A percentile compares a stretch with the other conserved stretches of the same genome.
Evolutionary conservation across 2,113 vertebrate genomes (phyloP).

Genomic region (Triplophysa siluroides): DNA sequence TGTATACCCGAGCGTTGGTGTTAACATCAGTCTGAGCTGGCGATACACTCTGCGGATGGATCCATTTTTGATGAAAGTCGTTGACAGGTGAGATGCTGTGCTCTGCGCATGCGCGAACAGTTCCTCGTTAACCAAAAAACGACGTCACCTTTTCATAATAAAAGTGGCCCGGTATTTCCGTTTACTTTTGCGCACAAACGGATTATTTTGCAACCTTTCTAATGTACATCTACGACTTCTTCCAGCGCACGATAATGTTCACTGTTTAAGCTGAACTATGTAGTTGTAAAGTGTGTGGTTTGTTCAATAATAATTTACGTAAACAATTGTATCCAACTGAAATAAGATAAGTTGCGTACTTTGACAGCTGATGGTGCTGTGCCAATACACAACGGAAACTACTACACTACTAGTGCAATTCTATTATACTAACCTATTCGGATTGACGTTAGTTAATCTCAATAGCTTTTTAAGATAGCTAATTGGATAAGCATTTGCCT

Average conservation of each 20-base stretch:
- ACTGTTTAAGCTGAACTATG: not conserved
- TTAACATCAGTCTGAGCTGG: not conserved
- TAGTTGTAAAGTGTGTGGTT: not conserved
- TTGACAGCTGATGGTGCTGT: constrained; percentile 4
- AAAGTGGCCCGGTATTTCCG: not conserved
- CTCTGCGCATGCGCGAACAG: constrained; percentile 11
- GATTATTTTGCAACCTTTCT: no score
- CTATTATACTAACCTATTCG: not conserved
- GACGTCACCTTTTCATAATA: constrained; percentile 17
- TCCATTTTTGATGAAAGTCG: constrained; percentile 29
- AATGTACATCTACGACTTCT: not conserved
- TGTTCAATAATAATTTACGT: not conserved
- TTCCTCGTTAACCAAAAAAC: not conserved
- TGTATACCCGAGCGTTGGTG: not conserved
- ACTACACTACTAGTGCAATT: not conserved
- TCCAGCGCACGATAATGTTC: not conserved
- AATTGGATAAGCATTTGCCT: no score
- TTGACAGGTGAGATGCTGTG: constrained; percentile 10
- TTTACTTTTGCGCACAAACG: not conserved
- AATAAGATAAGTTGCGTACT: not conserved
- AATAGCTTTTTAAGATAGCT: no score
- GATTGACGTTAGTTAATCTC: not conserved
- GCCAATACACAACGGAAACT: constrained; percentile 3
- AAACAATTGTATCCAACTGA: not conserved
- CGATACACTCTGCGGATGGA: not conserved